phyloP scores from a whole-genome alignment of 1,140 invertebrate species.

The Apolygus lucorum region DNA sequence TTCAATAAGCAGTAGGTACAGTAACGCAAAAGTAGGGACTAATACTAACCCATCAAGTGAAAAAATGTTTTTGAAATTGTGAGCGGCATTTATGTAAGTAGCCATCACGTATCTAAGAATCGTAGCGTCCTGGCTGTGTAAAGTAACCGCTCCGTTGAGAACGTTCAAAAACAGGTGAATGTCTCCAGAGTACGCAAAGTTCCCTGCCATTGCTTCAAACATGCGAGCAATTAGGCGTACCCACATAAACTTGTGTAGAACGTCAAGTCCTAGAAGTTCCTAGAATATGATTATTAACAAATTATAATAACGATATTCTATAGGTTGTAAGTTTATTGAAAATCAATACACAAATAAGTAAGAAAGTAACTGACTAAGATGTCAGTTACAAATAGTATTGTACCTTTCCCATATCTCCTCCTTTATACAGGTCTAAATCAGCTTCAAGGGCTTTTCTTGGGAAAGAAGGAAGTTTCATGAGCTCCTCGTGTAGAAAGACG shows the following conservation, averaged over 20 bases:
- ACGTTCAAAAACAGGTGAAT: slow-evolving; percentile 97
- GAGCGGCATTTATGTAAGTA: slow-evolving; percentile 93
- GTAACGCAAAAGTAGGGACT: no score
- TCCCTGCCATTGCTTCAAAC: slow-evolving; percentile 98
- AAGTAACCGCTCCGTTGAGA: slow-evolving; percentile 89
- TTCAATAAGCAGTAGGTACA: no score
- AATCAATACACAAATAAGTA: no score
- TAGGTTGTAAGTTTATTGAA: no score
- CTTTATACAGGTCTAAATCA: slow-evolving; percentile 86
- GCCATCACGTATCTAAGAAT: slow-evolving; percentile 93
- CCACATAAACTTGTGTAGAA: slow-evolving; percentile 98
- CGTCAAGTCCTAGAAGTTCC: slow-evolving; percentile 88
- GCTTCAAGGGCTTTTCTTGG: slow-evolving; percentile 95
- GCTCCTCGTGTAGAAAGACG: slow-evolving; percentile 97
- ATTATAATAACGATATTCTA: no score
- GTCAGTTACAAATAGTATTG: no score
- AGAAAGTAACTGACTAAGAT: no score
- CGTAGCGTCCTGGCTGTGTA: slow-evolving; percentile 93
- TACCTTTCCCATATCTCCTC: slow-evolving; percentile 81
- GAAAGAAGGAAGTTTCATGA: slow-evolving; percentile 97
- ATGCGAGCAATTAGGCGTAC: slow-evolving; percentile 89
- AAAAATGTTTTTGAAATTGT: slow-evolving; percentile 98
- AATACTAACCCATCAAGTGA: slow-evolving; percentile 84
- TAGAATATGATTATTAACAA: slow-evolving; percentile 39
- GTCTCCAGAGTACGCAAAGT: slow-evolving; percentile 95